Evolutionary conservation across 2,113 vertebrate genomes (phyloP), one percentile per base, ranked within the genome.

Genomic region (Siniperca chuatsi): DNA sequence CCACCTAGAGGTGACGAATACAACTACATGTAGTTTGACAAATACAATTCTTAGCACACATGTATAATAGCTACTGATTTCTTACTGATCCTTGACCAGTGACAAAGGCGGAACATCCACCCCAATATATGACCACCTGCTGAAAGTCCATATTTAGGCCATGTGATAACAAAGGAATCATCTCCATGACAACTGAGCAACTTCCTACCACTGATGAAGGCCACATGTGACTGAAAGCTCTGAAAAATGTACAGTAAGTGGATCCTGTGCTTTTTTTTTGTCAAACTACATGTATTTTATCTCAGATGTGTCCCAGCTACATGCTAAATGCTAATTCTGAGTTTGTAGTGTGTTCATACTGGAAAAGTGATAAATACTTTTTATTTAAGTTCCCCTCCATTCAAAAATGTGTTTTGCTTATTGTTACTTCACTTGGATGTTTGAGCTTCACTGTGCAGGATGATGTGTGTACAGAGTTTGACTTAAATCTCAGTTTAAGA

Each of bases 1-100:
- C 90, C 94, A 90, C 80, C 94, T 91, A 81, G 73, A 78, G 92
- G 90, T 29, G 4, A 33, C 2, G 23, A 0, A 1, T 33, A 37
- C n/a, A 79, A 82, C 60, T 79, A 68, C 82, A 29, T 15, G 3
- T 16, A 35, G n/a, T 25, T 35, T 40, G 29, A 44, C 16, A 35
- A 75, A 65, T 40, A 13, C 35, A 54, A 46, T 13, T 46, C 29
- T 54, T 20, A 21, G 16, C 12, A 23, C 16, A 20, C 0, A 1
- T 21, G 33, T 13, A 5, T 50, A 35, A 37, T 21, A n/a, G 25
- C 4, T 37, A 35, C 61, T 12, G 33, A 65, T 66, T 55, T 37
- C 7, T 40, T 37, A 33, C 1, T 46, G 12, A 75, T 16, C 7
- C 35, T 58, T 71, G 23, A 52, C 16, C 15, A 44, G 42, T 44